A percentile compares a stretch with the other conserved stretches of the same genome.
phyloP scores from a whole-genome alignment of 2,797 vertebrate genomes.

The Sebastes trivittatus region DNA sequence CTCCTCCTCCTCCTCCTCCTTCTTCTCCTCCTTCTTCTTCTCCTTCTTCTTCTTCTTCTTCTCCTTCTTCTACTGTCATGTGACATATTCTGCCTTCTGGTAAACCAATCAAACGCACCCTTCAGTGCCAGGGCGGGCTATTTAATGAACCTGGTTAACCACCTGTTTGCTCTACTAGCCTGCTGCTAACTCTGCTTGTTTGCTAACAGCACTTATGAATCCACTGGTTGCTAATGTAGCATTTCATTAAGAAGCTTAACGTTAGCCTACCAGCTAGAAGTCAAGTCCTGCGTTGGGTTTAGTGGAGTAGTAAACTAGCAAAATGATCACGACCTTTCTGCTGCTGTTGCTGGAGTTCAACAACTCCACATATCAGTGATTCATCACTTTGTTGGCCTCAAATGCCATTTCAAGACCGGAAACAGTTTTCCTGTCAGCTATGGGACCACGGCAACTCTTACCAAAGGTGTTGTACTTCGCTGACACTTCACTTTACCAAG shows the following conservation, averaged over 20 bases:
- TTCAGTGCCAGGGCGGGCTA: too few relatives aligned
- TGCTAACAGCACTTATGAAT: not conserved
- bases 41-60: too few relatives aligned
- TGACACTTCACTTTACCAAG: not conserved
- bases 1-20: too few relatives aligned
- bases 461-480: not conserved
- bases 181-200: too few relatives aligned
- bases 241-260: not conserved
- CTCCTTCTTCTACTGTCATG: fast-evolving
- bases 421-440: not conserved
- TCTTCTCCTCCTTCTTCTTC: too few relatives aligned
- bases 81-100: too few relatives aligned
- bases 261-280: too few relatives aligned
- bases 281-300: not conserved
- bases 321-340: not conserved
- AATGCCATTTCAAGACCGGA: not conserved
- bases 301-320: not conserved
- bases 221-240: not conserved
- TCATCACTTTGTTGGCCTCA: not conserved
- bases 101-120: too few relatives aligned
- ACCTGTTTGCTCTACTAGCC: too few relatives aligned
- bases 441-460: not conserved
- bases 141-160: too few relatives aligned
- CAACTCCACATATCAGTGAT: not conserved
- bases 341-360: not conserved